Evolutionary conservation across 2,797 vertebrate species (phyloP).

Genomic region (Nannoperca australis): DNA sequence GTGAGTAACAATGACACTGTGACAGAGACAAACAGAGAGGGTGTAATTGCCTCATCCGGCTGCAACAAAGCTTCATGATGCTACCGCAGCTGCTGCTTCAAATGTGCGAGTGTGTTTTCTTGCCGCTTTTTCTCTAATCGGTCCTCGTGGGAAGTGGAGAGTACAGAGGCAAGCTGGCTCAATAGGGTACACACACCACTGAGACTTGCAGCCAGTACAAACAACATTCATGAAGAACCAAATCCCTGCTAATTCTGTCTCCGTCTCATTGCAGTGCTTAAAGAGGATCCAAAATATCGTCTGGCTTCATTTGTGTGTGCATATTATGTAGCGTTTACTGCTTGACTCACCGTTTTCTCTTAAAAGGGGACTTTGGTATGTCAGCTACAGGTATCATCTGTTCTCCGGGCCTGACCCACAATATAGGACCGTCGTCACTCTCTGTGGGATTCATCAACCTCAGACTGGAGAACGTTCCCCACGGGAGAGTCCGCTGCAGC

Average conservation of each 20-base stretch:
- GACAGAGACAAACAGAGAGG: constrained; percentile 57
- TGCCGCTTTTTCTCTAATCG: constrained; percentile 27
- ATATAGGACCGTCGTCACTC: constrained; percentile 97
- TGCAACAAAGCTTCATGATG: constrained; percentile 61
- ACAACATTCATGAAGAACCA: constrained; percentile 38
- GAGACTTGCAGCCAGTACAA: constrained; percentile 30
- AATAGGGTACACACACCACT: constrained; percentile 21
- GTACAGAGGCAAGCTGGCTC: constrained; percentile 32
- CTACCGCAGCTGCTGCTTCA: constrained; percentile 44
- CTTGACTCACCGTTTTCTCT: constrained; percentile 93
- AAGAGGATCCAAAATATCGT: constrained; percentile 12
- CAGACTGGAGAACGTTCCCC: constrained; percentile 96
- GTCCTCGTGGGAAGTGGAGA: constrained; percentile 29
- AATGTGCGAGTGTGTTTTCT: constrained; percentile 47
- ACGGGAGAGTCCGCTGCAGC: constrained; percentile 93
- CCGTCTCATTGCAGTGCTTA: constrained; percentile 24
- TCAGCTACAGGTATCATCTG: constrained; percentile 99
- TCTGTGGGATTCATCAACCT: constrained; percentile 92
- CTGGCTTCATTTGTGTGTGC: background rate
- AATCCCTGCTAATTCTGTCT: constrained; percentile 37
- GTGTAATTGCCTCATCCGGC: constrained; percentile 61
- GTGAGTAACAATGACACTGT: constrained; percentile 42
- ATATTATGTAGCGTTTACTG: background rate
- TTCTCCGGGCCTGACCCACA: constrained; percentile 99
- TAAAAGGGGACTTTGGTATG: constrained; percentile 99